These are phyloP conservation scores for Ditylenchus weischeri DNA, from an alignment of 2,888 invertebrate species.

Conservation along the genomic window DNA sequence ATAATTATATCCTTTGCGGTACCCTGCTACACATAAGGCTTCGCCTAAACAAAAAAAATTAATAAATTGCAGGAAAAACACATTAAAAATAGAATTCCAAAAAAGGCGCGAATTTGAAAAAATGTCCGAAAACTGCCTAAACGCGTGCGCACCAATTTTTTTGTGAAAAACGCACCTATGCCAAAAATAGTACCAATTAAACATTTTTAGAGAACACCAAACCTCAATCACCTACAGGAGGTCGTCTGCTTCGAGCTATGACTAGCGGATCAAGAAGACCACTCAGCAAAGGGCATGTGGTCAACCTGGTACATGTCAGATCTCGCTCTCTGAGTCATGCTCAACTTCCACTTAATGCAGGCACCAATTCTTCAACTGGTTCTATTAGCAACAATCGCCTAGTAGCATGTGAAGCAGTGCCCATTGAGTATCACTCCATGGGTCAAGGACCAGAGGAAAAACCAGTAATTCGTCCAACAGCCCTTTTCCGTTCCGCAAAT, in stretches of 20 bases:
- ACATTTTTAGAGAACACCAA: no score
- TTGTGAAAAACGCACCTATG: no score
- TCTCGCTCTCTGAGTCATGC: conserved; percentile 38
- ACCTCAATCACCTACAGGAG: neutral
- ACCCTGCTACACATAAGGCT: no score
- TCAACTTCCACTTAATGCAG: conserved; percentile 18
- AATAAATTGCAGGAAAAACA: no score
- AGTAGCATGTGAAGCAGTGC: conserved; percentile 6
- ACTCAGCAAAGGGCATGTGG: conserved; percentile 30
- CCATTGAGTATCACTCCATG: conserved; percentile 5
- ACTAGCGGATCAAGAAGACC: neutral
- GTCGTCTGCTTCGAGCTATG: neutral
- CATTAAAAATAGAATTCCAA: no score
- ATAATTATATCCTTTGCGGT: no score
- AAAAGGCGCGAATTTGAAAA: no score
- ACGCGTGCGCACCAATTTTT: no score
- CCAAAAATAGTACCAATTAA: no score
- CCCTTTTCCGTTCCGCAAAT: conserved; percentile 22
- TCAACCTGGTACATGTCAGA: conserved; percentile 41
- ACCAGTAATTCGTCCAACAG: conserved; percentile 23
- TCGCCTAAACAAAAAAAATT: no score
- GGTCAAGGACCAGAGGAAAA: conserved; percentile 8
- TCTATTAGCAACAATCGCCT: neutral
- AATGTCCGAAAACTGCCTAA: no score
- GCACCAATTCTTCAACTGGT: conserved; percentile 10